Percentiles rank a stretch among this genome's conserved stretches.
Conservation (phyloP, 64 coral and sea anemone genomes). For the Porites lutea region DNA sequence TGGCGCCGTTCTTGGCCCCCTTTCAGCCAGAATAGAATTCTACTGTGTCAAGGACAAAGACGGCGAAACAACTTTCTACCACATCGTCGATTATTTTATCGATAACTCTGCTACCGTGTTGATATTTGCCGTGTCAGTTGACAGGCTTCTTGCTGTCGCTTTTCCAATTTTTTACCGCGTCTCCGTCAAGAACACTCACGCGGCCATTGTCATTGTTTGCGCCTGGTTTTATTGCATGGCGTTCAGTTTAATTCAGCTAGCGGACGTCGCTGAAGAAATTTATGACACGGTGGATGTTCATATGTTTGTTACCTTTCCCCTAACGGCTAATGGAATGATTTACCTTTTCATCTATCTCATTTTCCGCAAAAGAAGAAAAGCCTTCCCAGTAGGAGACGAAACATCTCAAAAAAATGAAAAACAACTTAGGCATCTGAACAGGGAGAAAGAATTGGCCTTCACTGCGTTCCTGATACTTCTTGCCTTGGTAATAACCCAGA, state of each 20-base stretch:
- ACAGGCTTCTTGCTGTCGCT: slow-evolving; percentile 29
- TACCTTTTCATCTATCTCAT: slow-evolving; percentile 28
- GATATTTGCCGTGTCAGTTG: slow-evolving; percentile 14
- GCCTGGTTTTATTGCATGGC: slow-evolving; percentile 28
- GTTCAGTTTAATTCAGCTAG: slow-evolving; percentile 28
- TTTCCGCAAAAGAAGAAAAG: slow-evolving; percentile 23
- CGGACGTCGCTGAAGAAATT: not conserved
- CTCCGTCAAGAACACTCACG: slow-evolving; percentile 15
- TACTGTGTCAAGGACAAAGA: slow-evolving; percentile 7
- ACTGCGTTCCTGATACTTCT: slow-evolving; percentile 55
- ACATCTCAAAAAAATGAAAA: not conserved
- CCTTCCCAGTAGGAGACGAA: not conserved
- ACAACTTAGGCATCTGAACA: not conserved
- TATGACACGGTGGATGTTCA: slow-evolving; percentile 44
- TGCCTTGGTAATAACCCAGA: slow-evolving; percentile 24
- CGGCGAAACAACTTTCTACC: not conserved
- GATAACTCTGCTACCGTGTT: slow-evolving; percentile 43
- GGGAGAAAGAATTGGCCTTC: not conserved
- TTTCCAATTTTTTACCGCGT: slow-evolving; percentile 41
- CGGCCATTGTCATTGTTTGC: not conserved
- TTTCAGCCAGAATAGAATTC: slow-evolving; percentile 35
- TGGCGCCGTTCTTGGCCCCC: slow-evolving; percentile 12
- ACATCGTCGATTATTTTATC: slow-evolving; percentile 21
- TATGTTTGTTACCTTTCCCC: slow-evolving; percentile 22
- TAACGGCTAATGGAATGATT: slow-evolving; percentile 2